A percentile compares a stretch with the other conserved stretches of the same genome.
Conservation (phyloP, 92 coral and sea anemone species). For the Desmophyllum pertusum region DNA sequence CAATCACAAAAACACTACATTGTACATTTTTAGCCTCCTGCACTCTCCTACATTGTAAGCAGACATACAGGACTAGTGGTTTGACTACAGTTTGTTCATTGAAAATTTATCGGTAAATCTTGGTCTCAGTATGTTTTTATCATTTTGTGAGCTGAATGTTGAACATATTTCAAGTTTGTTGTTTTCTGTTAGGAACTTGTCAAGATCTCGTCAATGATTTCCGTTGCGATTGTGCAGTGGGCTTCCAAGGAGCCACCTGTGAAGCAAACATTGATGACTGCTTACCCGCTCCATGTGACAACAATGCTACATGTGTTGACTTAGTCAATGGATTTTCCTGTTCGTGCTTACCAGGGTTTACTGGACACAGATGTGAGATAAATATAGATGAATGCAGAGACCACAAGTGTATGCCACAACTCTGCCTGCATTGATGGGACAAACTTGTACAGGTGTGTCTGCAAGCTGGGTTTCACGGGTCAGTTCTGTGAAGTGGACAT, state of each 20-base stretch:
- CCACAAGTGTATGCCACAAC: constrained; percentile 65
- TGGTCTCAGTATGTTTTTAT: no score
- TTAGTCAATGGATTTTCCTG: constrained; percentile 65
- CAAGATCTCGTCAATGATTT: constrained; percentile 70
- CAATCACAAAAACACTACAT: no score
- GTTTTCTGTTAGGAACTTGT: constrained; percentile 66
- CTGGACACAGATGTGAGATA: constrained; percentile 62
- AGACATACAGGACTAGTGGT: no score
- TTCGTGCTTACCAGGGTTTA: constrained; percentile 66
- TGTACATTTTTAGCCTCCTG: no score
- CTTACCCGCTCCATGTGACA: constrained; percentile 55
- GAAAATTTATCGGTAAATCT: no score
- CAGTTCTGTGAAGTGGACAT: constrained; percentile 61
- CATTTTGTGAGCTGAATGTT: not conserved
- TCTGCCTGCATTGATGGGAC: constrained; percentile 70
- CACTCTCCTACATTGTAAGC: no score
- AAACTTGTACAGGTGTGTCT: constrained; percentile 63
- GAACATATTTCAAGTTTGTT: not conserved
- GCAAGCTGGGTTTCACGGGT: constrained; percentile 75
- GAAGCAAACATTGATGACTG: constrained; percentile 71
- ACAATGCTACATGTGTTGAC: constrained; percentile 74
- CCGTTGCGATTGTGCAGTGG: constrained; percentile 69
- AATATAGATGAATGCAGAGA: constrained; percentile 69
- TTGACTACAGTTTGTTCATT: no score
- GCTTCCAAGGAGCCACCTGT: constrained; percentile 74